A percentile compares a stretch with the other conserved stretches of the same genome.
Evolutionary conservation across 2,113 vertebrate species (phyloP).

Genomic region (Nyctereutes procyonoides): DNA sequence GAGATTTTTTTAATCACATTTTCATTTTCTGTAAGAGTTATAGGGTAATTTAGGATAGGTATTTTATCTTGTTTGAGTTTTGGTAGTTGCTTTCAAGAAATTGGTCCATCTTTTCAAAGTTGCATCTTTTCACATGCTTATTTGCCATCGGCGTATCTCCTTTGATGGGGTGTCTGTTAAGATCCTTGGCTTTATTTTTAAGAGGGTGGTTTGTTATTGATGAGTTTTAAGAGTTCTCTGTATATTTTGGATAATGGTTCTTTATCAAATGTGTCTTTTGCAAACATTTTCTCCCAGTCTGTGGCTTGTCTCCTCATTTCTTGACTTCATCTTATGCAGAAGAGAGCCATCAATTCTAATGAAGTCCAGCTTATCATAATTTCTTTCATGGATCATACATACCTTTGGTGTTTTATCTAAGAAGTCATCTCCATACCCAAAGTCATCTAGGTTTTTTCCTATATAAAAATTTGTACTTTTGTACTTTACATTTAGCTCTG

Average conservation of each 20-base stretch:
- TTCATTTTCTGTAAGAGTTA: not conserved
- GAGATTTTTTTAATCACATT: not conserved
- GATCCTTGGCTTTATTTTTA: not conserved
- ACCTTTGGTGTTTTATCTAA: not conserved
- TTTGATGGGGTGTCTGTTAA: not conserved
- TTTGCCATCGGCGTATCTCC: not conserved
- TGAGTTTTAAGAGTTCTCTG: not conserved
- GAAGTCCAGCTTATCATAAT: not conserved
- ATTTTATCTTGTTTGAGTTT: not conserved
- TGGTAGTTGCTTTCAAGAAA: not conserved
- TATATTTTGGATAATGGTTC: not conserved
- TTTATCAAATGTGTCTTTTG: not conserved
- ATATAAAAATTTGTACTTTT: not conserved
- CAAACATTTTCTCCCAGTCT: not conserved
- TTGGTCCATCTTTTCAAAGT: not conserved
- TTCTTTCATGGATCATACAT: not conserved
- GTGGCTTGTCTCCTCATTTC: not conserved
- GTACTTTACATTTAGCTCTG: not conserved
- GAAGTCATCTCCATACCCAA: not conserved
- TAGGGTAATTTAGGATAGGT: not conserved
- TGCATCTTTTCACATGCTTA: not conserved
- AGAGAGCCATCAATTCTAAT: not conserved
- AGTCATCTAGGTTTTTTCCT: not conserved
- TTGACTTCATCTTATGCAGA: not conserved
- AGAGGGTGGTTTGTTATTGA: not conserved